Percentiles rank a stretch among this genome's conserved stretches.
phyloP scores from a whole-genome alignment of 1,140 invertebrate genomes.

The Formica selysi region DNA sequence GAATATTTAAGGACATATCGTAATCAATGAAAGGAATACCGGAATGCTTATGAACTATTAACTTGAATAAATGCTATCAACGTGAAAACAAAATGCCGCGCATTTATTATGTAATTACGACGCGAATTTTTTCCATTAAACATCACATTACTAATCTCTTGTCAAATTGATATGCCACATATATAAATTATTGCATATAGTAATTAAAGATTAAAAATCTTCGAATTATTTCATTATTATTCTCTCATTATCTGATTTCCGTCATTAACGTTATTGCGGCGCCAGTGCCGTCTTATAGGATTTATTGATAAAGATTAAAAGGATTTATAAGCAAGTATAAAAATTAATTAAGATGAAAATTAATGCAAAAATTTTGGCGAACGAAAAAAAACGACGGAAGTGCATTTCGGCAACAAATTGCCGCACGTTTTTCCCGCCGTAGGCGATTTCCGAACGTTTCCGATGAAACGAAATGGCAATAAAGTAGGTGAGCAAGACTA shows the following conservation, averaged over 20 bases:
- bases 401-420: background rate
- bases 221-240: background rate
- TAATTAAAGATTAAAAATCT: constrained; percentile 1
- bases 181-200: background rate
- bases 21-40: no score
- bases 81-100: background rate
- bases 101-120: constrained; percentile 24
- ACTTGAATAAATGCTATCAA: background rate
- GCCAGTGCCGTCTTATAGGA: no score
- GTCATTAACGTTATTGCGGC: no score
- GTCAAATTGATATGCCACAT: background rate
- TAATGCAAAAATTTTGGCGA: background rate
- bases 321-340: no score
- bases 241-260: no score
- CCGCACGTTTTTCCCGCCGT: background rate
- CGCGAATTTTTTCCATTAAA: constrained; percentile 25
- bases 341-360: background rate
- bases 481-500: constrained; percentile 83
- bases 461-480: constrained; percentile 77
- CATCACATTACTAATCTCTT: background rate
- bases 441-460: constrained; percentile 69
- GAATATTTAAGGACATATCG: background rate
- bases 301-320: no score
- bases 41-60: background rate
- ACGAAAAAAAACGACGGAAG: background rate